Conservation (phyloP, 2,888 invertebrate genomes). For the Diarsia mendica region DNA sequence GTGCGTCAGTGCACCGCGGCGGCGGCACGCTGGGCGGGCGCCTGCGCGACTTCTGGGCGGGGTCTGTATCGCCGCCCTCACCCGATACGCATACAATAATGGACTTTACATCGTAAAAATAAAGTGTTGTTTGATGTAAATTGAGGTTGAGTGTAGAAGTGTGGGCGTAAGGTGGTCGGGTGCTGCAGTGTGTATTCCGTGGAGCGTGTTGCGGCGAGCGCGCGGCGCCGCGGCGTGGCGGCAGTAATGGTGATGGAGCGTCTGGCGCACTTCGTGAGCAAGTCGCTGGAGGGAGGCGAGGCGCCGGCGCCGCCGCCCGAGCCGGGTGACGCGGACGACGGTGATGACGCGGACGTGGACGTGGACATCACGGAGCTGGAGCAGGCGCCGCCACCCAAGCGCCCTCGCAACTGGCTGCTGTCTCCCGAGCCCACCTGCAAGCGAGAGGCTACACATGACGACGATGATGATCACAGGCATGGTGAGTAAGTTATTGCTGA, state of each 20-base stretch:
- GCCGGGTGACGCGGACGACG: conserved; percentile 85
- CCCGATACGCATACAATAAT: conserved; percentile 57
- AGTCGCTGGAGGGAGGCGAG: conserved; percentile 93
- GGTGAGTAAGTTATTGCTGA: conserved; percentile 72
- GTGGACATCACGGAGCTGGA: conserved; percentile 88
- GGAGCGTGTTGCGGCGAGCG: conserved; percentile 84
- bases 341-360: conserved; percentile 85
- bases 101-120: conserved; percentile 54
- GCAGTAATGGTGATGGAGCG: conserved; percentile 94
- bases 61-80: conserved; percentile 77
- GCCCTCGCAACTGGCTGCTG: conserved; percentile 87
- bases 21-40: conserved; percentile 76
- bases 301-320: conserved; percentile 86
- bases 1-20: conserved; percentile 67
- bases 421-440: conserved; percentile 85
- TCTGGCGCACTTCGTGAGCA: conserved; percentile 97
- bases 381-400: conserved; percentile 82
- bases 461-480: conserved; percentile 85
- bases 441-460: conserved; percentile 78
- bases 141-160: conserved; percentile 60
- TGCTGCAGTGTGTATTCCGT: conserved; percentile 80
- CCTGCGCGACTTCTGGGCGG: conserved; percentile 86
- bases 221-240: conserved; percentile 82
- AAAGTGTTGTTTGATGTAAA: conserved; percentile 53
- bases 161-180: conserved; percentile 82